Evolutionary conservation across 2,888 invertebrate genomes (phyloP), one percentile per base, ranked within the genome.

Genomic region (Agrilus cyanescens): DNA sequence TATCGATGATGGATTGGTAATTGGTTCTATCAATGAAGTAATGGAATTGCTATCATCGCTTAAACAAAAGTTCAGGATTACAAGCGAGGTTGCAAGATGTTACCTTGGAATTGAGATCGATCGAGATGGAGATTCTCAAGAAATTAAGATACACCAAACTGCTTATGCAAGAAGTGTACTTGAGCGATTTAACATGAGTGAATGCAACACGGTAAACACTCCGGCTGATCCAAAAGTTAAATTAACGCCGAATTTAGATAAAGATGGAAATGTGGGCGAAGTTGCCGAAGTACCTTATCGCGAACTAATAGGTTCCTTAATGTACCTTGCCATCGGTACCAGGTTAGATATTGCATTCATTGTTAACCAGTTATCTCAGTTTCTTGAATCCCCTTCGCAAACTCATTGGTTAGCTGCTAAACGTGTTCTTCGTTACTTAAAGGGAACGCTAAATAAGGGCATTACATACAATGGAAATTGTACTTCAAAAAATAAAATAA

Each of bases 331-430:
- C 38, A 12, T 33, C 8, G 40, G 45, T n/a, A 39, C 44, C 2
- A 43, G 50, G 34, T 49, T 50, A 10, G 48, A 52, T 43, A 46
- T 53, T 15, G 32, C 33, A 5, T 52, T 38, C 39, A 20, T 49
- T 12, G 46, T 49, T 10, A 47, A 47, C 31, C 46, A 45, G 16
- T 32, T 50, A 20, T 38, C 48, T 10, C 40, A 39, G 14, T 47
- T 45, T 29, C 43, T 37, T 32, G 13, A 38, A 12, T 43, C 32
- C 20, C 37, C 14, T 18, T 13, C 25, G 2, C 8, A 42, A 12
- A 25, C 38, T 36, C 18, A 37, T 32, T 53, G 49, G 52, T 25
- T 39, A 31, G 48, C 53, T 14, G 51, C 38, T 31, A 53, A 53
- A 40, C 43, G 49, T 15, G 42, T 51, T 7, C 35, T 53, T 12